phyloP scores from a whole-genome alignment of 1,140 invertebrate species.

The Gryon sp. region DNA sequence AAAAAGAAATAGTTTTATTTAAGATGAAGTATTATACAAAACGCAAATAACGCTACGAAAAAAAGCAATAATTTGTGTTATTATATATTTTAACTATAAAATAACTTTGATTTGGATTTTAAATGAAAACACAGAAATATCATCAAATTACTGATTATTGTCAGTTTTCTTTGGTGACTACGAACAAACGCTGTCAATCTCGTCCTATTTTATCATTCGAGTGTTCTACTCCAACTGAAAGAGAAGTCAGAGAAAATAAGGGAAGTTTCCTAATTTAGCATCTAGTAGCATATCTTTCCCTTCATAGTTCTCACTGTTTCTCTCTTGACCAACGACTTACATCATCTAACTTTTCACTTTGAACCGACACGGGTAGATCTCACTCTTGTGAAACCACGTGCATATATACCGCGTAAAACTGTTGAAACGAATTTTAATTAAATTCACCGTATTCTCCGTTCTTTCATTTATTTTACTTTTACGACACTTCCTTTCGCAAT shows the following conservation, averaged over 20 bases:
- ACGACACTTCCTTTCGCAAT: conserved; percentile 35
- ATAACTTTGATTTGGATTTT: not conserved
- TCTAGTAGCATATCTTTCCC: conserved; percentile 47
- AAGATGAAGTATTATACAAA: too few relatives aligned
- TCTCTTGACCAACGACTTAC: conserved; percentile 61
- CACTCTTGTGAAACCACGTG: conserved; percentile 48
- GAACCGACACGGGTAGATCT: conserved; percentile 36
- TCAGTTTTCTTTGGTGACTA: conserved; percentile 8
- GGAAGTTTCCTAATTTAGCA: conserved; percentile 58
- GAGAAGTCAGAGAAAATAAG: not conserved
- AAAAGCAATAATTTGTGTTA: too few relatives aligned
- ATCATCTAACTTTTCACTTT: conserved; percentile 56
- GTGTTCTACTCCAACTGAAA: conserved; percentile 16
- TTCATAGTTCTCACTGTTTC: conserved; percentile 29
- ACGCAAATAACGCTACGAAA: too few relatives aligned
- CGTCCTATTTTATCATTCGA: conserved; percentile 42
- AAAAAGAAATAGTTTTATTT: too few relatives aligned
- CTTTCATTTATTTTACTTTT: conserved; percentile 58
- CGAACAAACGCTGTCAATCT: conserved; percentile 38
- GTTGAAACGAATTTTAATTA: conserved; percentile 65
- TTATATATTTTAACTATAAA: too few relatives aligned
- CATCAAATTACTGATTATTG: not conserved
- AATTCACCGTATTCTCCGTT: conserved; percentile 50
- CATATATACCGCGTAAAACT: conserved; percentile 46
- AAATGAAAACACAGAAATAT: not conserved